Percentiles rank a stretch among this genome's conserved stretches.
These are phyloP conservation scores for Uloborus diversus DNA, from an alignment of 1,140 invertebrate genomes.

Conservation along the genomic window DNA sequence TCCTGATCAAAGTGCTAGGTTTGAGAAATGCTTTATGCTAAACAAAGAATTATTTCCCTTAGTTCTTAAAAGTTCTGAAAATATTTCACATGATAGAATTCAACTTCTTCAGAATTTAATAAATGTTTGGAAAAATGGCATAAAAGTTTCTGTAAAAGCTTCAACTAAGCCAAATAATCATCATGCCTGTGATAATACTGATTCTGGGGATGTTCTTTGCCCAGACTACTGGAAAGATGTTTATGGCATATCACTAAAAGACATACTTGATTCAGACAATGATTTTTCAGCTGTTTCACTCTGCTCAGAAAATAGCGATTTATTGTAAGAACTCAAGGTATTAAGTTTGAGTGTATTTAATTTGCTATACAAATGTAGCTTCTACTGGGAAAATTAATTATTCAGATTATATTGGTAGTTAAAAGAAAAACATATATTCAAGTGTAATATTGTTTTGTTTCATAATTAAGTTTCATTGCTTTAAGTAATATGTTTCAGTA, in stretches of 20 bases:
- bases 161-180: not conserved
- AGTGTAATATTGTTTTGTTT: too few relatives aligned
- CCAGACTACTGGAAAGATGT: slow-evolving; percentile 24
- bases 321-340: not conserved
- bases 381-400: too few relatives aligned
- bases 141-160: slow-evolving; percentile 11
- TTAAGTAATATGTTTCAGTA: too few relatives aligned
- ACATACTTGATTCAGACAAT: slow-evolving; percentile 13
- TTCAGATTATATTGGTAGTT: too few relatives aligned
- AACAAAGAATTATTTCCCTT: not conserved
- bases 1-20: not conserved
- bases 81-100: slow-evolving; percentile 9
- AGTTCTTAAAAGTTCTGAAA: not conserved
- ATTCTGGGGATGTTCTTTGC: not conserved
- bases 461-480: too few relatives aligned
- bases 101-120: not conserved
- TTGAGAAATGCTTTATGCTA: not conserved
- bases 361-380: too few relatives aligned
- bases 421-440: too few relatives aligned
- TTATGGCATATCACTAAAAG: slow-evolving; percentile 19
- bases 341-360: too few relatives aligned
- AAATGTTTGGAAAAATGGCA: not conserved
- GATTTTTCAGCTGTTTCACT: slow-evolving; percentile 20
- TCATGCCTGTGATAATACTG: not conserved
- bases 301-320: not conserved